These are phyloP conservation scores for Melanotaenia boesemani DNA, from an alignment of 2,797 vertebrate genomes.

Conservation along the genomic window DNA sequence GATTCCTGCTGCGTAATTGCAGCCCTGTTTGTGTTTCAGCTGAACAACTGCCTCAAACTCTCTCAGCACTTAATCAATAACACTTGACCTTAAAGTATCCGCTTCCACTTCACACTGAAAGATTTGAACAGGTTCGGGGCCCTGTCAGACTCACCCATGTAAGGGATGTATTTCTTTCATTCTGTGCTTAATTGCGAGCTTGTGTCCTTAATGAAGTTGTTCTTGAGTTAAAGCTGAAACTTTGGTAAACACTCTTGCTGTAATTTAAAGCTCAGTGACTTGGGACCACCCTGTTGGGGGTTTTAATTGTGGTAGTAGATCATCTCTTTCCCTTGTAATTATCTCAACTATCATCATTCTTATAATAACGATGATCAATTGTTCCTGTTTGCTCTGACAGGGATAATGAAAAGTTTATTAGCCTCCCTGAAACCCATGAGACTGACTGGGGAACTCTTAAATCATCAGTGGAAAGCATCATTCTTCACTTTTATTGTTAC, in stretches of 20 bases:
- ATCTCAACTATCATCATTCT: conserved; percentile 73
- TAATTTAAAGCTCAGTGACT: conserved; percentile 56
- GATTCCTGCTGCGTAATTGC: conserved; percentile 41
- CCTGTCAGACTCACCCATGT: neutral
- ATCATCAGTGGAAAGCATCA: conserved; percentile 49
- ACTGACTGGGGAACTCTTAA: conserved; percentile 65
- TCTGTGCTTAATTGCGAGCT: conserved; percentile 48
- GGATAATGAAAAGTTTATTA: conserved; percentile 82
- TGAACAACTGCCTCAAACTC: conserved; percentile 38
- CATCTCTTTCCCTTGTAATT: conserved; percentile 71
- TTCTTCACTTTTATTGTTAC: conserved; percentile 23
- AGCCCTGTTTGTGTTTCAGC: conserved; percentile 12
- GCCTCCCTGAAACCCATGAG: conserved; percentile 69
- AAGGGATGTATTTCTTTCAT: conserved; percentile 26
- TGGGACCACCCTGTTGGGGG: conserved; percentile 61
- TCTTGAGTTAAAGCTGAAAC: conserved; percentile 33
- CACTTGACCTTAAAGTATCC: conserved; percentile 23
- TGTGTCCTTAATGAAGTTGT: conserved; percentile 49
- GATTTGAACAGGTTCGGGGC: conserved; percentile 28
- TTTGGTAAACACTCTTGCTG: conserved; percentile 61
- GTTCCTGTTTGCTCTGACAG: conserved; percentile 68
- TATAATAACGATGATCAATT: conserved; percentile 79
- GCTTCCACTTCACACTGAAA: conserved; percentile 28
- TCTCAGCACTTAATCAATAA: conserved; percentile 54
- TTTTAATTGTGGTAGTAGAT: conserved; percentile 78